phyloP scores from a whole-genome alignment of 1,140 invertebrate genomes.

The Drosophila ironensis region DNA sequence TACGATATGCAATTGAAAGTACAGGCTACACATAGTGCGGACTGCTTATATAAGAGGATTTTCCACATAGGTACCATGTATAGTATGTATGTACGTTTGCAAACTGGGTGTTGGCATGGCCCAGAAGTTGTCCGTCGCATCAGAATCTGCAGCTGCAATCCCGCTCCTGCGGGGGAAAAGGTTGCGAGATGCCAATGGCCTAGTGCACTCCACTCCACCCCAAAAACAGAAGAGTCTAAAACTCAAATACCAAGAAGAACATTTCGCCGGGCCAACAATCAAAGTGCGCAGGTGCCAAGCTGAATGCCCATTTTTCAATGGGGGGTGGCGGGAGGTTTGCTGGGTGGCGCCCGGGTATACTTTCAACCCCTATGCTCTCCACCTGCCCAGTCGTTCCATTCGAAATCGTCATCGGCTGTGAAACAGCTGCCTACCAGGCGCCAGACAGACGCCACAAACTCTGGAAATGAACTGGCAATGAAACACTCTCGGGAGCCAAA shows the following conservation, averaged over 20 bases:
- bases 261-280: constrained; percentile 49
- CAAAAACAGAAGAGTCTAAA: neutral
- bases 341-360: neutral
- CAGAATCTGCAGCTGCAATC: constrained; percentile 47
- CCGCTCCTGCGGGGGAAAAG: constrained; percentile 38
- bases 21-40: constrained; percentile 43
- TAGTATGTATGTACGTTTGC: constrained; percentile 18
- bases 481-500: constrained; percentile 45
- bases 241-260: constrained; percentile 7
- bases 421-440: constrained; percentile 78
- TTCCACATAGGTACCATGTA: constrained; percentile 2
- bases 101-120: constrained; percentile 48
- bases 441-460: constrained; percentile 56
- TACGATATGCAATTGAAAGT: constrained; percentile 55
- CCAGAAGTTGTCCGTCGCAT: constrained; percentile 48
- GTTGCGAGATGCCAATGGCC: constrained; percentile 75
- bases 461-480: constrained; percentile 69
- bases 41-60: constrained; percentile 13
- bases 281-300: constrained; percentile 41
- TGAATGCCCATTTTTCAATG: constrained; percentile 43
- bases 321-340: neutral
- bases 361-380: neutral
- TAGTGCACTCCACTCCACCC: constrained; percentile 61
- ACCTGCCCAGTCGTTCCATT: constrained; percentile 33
- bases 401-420: constrained; percentile 40